Evolutionary conservation across 1,140 invertebrate genomes (phyloP).

Genomic region (Phthorimaea operculella): DNA sequence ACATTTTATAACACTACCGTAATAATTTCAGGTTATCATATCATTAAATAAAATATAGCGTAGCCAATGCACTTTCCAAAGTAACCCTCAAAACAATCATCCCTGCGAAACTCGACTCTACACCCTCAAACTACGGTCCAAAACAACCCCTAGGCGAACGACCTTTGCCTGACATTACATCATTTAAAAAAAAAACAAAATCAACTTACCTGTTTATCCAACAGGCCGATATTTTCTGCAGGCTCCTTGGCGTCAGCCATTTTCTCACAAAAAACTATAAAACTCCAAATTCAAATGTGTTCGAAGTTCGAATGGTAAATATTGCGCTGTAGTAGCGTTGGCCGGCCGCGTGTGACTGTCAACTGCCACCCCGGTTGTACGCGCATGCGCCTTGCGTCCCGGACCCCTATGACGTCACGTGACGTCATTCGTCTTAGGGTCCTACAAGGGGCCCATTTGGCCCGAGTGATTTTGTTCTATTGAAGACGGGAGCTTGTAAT

Average conservation of each 20-base stretch:
- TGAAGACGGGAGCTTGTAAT: too few species aligned
- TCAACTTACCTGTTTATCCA: conserved; percentile 33
- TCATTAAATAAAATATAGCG: too few species aligned
- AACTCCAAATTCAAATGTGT: conserved; percentile 4
- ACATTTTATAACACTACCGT: too few species aligned
- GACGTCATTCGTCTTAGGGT: not conserved
- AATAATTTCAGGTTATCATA: too few species aligned
- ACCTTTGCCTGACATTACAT: conserved; percentile 1
- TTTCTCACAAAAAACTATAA: conserved; percentile 7
- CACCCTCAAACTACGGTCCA: not conserved
- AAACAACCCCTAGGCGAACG: not conserved
- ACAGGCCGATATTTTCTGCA: conserved; percentile 26
- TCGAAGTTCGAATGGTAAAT: not conserved
- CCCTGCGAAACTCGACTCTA: not conserved
- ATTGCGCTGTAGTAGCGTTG: not conserved
- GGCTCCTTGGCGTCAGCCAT: conserved; percentile 14
- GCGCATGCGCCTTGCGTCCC: not conserved
- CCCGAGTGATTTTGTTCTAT: too few species aligned
- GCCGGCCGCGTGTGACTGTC: not conserved
- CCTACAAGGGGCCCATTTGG: not conserved
- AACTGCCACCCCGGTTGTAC: not conserved
- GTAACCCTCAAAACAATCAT: not conserved
- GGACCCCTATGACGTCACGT: not conserved
- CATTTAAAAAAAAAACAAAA: not conserved
- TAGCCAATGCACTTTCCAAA: too few species aligned